phyloP scores from a whole-genome alignment of 1,140 invertebrate species.

The Aphaenogaster ashmeadi region DNA sequence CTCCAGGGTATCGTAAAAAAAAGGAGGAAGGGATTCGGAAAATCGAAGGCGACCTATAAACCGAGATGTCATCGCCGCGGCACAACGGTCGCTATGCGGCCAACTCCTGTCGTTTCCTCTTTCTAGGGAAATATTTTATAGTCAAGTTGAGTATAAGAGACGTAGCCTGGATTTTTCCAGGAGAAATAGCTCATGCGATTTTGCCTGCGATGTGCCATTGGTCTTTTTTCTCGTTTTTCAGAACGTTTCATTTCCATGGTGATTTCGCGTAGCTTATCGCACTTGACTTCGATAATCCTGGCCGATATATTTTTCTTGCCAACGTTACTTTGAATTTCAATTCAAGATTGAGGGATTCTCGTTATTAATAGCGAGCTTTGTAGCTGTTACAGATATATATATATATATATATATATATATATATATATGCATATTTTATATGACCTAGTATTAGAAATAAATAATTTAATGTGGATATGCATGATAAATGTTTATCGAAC shows the following conservation, averaged over 20 bases:
- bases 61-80: conserved; percentile 44
- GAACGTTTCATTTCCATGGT: background rate
- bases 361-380: background rate
- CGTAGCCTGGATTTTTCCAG: background rate
- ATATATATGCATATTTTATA: background rate
- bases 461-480: background rate
- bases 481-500: background rate
- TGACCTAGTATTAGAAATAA: conserved; percentile 17
- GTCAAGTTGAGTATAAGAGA: background rate
- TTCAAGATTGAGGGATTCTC: background rate
- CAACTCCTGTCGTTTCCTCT: background rate
- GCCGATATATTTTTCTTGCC: background rate
- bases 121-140: conserved; percentile 37
- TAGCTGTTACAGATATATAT: background rate
- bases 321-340: conserved; percentile 1
- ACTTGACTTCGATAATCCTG: background rate
- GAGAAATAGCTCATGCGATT: background rate
- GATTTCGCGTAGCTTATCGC: conserved; percentile 1
- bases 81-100: background rate
- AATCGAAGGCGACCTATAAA: conserved; percentile 72
- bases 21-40: background rate
- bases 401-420: background rate
- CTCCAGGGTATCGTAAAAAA: conserved; percentile 55
- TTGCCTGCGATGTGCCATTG: background rate
- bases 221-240: background rate